Evolutionary conservation across 2,113 vertebrate genomes (phyloP).

Genomic region (Dermatemys mawii): DNA sequence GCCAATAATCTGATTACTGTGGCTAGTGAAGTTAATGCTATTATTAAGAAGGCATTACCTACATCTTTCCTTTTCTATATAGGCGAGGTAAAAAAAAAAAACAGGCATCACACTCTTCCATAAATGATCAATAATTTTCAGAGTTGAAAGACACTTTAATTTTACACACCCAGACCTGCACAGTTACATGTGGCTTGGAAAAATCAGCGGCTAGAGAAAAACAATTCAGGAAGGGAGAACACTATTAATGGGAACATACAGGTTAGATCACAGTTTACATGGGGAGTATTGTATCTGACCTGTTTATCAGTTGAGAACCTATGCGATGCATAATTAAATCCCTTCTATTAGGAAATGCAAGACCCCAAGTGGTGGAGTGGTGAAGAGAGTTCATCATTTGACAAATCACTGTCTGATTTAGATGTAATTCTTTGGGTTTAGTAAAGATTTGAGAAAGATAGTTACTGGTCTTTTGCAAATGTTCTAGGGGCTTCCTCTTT

Average conservation of each 20-base stretch:
- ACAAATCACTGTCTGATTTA: background rate
- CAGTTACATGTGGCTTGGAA: background rate
- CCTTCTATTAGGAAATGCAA: background rate
- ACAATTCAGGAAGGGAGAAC: background rate
- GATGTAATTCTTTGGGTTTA: background rate
- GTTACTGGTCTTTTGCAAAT: background rate
- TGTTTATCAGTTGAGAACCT: background rate
- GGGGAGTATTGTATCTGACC: rapidly evolving
- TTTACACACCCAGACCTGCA: background rate
- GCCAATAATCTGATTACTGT: conserved; percentile 37
- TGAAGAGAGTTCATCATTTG: background rate
- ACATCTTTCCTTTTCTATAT: background rate
- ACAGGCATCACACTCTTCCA: background rate
- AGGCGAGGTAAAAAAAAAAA: background rate
- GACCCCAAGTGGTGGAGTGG: background rate
- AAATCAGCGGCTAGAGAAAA: background rate
- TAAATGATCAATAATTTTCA: background rate
- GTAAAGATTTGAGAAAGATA: background rate
- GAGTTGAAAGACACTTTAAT: background rate
- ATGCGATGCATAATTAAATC: background rate
- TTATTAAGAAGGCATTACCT: conserved; percentile 1
- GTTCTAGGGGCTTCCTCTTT: background rate
- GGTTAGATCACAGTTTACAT: background rate
- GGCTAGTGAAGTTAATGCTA: conserved; percentile 42
- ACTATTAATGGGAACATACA: background rate